Evolutionary conservation across 2,888 invertebrate genomes (phyloP), one percentile per base, ranked within the genome.

Genomic region (Elmis aenea): DNA sequence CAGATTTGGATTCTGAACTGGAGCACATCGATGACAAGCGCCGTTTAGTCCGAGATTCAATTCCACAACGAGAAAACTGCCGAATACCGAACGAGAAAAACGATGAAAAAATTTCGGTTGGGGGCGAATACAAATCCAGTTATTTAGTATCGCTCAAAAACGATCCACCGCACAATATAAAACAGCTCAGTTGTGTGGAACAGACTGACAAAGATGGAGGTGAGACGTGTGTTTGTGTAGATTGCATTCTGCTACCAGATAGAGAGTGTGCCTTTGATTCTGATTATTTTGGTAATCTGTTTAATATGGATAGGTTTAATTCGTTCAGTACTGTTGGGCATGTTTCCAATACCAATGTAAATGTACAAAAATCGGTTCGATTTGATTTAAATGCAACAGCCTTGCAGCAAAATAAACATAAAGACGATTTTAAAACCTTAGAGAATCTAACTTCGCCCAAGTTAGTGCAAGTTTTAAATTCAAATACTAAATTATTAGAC

Each of bases 211-310:
- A 38, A 44, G 48, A 45, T 42, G 48, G 59, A 64, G 66, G 66
- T 66, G 67, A 67, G 65, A 53, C 38, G 57, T 59, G 56, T 62
- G 54, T 48, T 56, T 48, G 55, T 56, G 49, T 52, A 48, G 47
- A 49, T 29, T 40, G 39, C 33, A 40, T 48, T 45, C 54, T 55
- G 59, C 58, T 57, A 42, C 49, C 51, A 37, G 44, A 42, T 26
- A 38, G 36, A 41, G 41, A 38, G 43, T 45, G 49, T 47, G 47
- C 43, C 38, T 45, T 31, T 24, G 9, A 20, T n/a, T n/a, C n/a
- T n/a, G n/a, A n/a, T n/a, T n/a, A n/a, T n/a, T n/a, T n/a, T n/a
- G n/a, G n/a, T n/a, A n/a, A n/a, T n/a, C n/a, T n/a, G n/a, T n/a
- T n/a, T n/a, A n/a, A n/a, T n/a, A n/a, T n/a, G n/a, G n/a, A n/a